phyloP scores from a whole-genome alignment of 2,113 vertebrate genomes.

The Cavia porcellus region DNA sequence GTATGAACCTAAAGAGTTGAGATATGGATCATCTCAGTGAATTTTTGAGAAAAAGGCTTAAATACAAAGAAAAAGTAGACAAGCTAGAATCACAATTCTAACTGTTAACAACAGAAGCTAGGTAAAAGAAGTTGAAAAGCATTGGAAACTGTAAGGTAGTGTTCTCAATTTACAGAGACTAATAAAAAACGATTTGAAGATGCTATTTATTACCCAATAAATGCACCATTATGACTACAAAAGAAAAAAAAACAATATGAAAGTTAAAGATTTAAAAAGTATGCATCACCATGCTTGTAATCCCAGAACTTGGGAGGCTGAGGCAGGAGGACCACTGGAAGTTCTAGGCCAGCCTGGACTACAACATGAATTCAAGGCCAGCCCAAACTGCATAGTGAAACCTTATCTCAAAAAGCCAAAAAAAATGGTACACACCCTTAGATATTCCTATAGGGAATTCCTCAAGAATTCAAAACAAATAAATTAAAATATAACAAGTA shows the following conservation, averaged over 20 bases:
- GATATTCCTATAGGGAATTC: neutral
- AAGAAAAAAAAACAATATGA: neutral
- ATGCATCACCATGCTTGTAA: neutral
- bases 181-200: neutral
- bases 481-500: conserved; percentile 1
- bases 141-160: neutral
- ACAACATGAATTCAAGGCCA: neutral
- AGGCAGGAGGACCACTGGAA: neutral
- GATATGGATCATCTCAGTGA: neutral
- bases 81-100: neutral
- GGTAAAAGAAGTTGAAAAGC: neutral
- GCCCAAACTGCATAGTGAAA: neutral
- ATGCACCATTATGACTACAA: neutral
- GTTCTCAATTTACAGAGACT: neutral
- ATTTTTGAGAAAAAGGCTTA: neutral
- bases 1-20: neutral
- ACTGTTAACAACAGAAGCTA: neutral
- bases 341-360: neutral
- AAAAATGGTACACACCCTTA: neutral
- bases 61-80: neutral
- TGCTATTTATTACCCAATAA: neutral
- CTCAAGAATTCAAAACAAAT: neutral
- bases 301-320: neutral
- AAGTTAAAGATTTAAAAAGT: neutral
- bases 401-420: neutral